Percentiles rank a stretch among this genome's conserved stretches.
Conservation (phyloP, 2,888 invertebrate species). For the Caenorhabditis panamensis region DNA sequence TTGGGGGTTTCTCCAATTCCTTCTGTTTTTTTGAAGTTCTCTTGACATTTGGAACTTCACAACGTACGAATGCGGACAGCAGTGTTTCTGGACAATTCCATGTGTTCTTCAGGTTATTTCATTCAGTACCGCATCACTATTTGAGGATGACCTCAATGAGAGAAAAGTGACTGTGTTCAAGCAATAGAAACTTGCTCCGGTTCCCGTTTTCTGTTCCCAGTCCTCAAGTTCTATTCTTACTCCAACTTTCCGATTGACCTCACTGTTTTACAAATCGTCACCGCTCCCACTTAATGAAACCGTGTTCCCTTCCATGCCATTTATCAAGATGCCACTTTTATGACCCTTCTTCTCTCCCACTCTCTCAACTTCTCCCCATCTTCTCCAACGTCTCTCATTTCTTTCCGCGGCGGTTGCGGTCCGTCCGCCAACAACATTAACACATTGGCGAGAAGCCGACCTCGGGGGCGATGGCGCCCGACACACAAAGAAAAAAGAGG, state of each 20-base stretch:
- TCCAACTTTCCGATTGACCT: neutral
- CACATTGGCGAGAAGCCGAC: constrained; percentile 1
- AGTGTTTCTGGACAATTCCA: too few species aligned
- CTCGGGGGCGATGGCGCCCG: neutral
- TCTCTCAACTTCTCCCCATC: neutral
- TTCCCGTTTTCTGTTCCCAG: too few species aligned
- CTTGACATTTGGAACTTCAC: too few species aligned
- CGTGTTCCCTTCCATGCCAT: neutral
- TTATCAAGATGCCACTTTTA: neutral
- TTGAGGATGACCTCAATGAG: too few species aligned
- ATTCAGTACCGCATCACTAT: too few species aligned
- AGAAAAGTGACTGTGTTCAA: too few species aligned
- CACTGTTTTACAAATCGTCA: neutral
- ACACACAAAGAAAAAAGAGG: neutral
- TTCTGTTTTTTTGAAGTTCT: too few species aligned
- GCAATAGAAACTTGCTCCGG: too few species aligned
- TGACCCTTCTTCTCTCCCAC: neutral
- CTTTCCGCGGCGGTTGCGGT: neutral
- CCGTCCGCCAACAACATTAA: constrained; percentile 1
- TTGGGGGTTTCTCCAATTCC: too few species aligned
- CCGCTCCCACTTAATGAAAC: neutral
- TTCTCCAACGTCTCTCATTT: neutral
- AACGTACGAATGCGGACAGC: too few species aligned
- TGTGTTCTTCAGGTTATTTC: too few species aligned
- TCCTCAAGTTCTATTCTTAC: too few species aligned